Percentiles rank a stretch among this genome's conserved stretches.
These are phyloP conservation scores for Orbicella faveolata DNA, from an alignment of 64 coral and sea anemone species.

Conservation along the genomic window DNA sequence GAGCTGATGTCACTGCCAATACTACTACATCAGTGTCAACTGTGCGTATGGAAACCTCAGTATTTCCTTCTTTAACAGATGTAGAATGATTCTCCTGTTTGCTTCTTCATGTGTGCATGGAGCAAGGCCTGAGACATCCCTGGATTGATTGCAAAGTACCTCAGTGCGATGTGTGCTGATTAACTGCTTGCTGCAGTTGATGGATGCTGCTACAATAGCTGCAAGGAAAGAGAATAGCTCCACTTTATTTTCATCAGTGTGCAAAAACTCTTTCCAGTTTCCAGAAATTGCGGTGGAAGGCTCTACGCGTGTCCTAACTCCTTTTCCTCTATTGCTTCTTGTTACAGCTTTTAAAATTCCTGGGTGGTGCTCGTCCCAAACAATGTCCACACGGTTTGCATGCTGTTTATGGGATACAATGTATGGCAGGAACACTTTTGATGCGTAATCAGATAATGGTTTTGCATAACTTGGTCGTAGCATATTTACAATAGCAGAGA, in stretches of 20 bases:
- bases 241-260: slow-evolving; percentile 43
- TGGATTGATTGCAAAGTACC: too few species aligned
- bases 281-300: slow-evolving; percentile 39
- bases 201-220: not conserved
- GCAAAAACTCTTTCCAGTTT: slow-evolving; percentile 72
- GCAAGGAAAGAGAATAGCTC: slow-evolving; percentile 65
- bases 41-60: too few species aligned
- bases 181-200: slow-evolving; percentile 43
- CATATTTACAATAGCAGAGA: slow-evolving; percentile 60
- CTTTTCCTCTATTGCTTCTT: slow-evolving; percentile 31
- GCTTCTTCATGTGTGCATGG: too few species aligned
- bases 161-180: not conserved
- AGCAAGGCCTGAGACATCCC: too few species aligned
- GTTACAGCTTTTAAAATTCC: slow-evolving; percentile 29
- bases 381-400: slow-evolving; percentile 18
- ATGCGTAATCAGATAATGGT: slow-evolving; percentile 52
- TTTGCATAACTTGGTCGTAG: slow-evolving; percentile 47
- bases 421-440: slow-evolving; percentile 27
- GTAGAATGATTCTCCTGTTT: too few species aligned
- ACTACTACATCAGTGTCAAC: too few species aligned
- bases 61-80: too few species aligned
- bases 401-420: slow-evolving; percentile 28
- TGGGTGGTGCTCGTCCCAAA: not conserved
- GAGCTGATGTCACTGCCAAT: too few species aligned
- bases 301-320: slow-evolving; percentile 38